These are phyloP conservation scores for Camelus bactrianus DNA, from an alignment of 2,113 vertebrate genomes.

Conservation along the genomic window DNA sequence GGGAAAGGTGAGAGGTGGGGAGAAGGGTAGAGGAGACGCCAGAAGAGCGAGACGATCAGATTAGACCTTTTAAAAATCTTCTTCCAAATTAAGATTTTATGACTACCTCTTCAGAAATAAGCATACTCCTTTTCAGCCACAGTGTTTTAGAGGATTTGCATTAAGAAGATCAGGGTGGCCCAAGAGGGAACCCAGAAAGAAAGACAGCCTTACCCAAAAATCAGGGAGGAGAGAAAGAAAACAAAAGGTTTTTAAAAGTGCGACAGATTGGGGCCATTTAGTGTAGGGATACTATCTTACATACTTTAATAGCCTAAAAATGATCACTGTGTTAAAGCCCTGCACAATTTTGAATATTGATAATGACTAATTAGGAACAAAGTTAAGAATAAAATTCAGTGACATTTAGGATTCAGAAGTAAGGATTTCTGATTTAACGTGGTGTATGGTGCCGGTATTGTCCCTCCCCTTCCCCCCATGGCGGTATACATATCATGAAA, in stretches of 20 bases:
- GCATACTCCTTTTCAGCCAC: background rate
- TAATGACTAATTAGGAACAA: background rate
- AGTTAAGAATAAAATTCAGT: constrained; percentile 3
- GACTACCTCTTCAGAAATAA: background rate
- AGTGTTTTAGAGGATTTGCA: background rate
- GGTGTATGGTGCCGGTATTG: background rate
- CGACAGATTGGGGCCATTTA: background rate
- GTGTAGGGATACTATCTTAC: background rate
- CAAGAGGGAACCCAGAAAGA: background rate
- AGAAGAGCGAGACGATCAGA: background rate
- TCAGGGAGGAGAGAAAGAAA: background rate
- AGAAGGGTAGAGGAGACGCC: background rate
- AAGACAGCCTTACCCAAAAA: background rate
- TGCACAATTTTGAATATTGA: background rate
- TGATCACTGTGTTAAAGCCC: background rate
- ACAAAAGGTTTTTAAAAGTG: background rate
- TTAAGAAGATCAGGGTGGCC: background rate
- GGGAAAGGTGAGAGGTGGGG: background rate
- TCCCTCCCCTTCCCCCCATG: accelerated
- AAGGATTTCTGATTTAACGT: background rate
- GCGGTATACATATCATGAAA: background rate
- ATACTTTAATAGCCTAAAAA: background rate
- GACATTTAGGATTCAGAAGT: background rate
- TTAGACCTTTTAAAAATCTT: background rate
- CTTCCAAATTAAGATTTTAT: background rate